A percentile compares a stretch with the other conserved stretches of the same genome.
phyloP scores from a whole-genome alignment of 2,888 invertebrate species.

The Pristionchus entomophagus region DNA sequence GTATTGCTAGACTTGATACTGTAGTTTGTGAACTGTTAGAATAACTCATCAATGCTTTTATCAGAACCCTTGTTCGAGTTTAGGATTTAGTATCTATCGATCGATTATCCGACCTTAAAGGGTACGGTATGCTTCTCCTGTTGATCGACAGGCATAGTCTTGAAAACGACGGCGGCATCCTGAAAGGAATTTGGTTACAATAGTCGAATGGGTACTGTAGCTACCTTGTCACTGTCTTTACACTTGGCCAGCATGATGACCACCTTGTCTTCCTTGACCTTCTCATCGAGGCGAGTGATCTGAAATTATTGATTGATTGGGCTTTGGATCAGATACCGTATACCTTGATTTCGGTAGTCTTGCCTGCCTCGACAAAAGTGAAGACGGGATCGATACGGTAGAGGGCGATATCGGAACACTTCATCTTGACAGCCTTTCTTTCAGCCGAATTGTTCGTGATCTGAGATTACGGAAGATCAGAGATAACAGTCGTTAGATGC shows the following conservation, averaged over 20 bases:
- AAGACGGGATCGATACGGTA: constrained; percentile 44
- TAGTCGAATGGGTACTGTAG: background rate
- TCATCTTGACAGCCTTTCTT: constrained; percentile 38
- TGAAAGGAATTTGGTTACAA: background rate
- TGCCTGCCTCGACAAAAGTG: constrained; percentile 31
- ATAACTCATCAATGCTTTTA: constrained; percentile 7
- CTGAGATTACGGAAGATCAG: background rate
- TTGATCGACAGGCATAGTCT: constrained; percentile 12
- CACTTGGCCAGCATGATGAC: constrained; percentile 39
- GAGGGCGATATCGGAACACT: constrained; percentile 36
- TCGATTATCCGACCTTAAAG: constrained; percentile 1
- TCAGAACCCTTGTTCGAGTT: background rate
- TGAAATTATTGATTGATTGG: background rate
- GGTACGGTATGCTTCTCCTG: constrained; percentile 43
- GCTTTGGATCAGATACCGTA: background rate
- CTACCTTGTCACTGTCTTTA: constrained; percentile 27
- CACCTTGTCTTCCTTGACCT: constrained; percentile 40
- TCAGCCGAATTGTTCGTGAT: constrained; percentile 29
- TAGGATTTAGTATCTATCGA: background rate
- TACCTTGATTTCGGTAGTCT: constrained; percentile 23
- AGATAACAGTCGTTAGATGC: background rate
- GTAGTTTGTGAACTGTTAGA: no score
- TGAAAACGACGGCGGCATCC: constrained; percentile 24
- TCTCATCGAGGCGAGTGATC: constrained; percentile 43
- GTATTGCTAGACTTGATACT: no score